Percentiles rank a stretch among this genome's conserved stretches.
These are phyloP conservation scores for Sminthopsis crassicaudata DNA, from an alignment of 2,113 vertebrate species.

Conservation along the genomic window DNA sequence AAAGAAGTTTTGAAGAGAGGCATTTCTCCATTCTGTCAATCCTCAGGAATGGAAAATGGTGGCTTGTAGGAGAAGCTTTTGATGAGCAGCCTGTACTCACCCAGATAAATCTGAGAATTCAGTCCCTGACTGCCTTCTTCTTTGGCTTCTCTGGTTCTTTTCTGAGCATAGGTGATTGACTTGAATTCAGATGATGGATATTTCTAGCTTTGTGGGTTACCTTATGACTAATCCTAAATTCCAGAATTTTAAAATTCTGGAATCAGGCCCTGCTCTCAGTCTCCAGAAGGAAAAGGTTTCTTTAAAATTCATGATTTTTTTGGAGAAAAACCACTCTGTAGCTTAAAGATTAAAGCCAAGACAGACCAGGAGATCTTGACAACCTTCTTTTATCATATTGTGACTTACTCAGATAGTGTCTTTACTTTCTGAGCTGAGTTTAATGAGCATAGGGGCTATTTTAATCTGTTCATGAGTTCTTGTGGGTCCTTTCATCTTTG, in stretches of 20 bases:
- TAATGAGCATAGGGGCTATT: neutral
- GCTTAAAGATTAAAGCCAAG: too few species aligned
- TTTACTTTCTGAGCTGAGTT: neutral
- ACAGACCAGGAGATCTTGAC: neutral
- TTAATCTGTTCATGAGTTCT: neutral
- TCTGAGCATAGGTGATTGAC: neutral
- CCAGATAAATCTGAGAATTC: neutral
- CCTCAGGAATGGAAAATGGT: neutral
- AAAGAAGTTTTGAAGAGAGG: neutral
- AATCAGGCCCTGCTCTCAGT: neutral
- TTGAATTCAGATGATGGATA: neutral
- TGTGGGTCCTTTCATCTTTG: neutral
- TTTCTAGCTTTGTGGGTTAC: neutral
- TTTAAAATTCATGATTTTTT: neutral
- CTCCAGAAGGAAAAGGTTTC: neutral
- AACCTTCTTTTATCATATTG: neutral
- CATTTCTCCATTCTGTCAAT: neutral
- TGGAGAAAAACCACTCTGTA: neutral
- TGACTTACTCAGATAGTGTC: neutral
- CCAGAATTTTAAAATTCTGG: neutral
- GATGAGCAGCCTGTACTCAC: neutral
- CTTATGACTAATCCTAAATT: neutral
- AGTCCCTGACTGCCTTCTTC: neutral
- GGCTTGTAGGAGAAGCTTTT: neutral
- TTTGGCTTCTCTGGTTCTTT: neutral